Percentiles rank a stretch among this genome's conserved stretches.
Conservation (phyloP, 2,797 vertebrate species). For the Melanotaenia nigrans region DNA sequence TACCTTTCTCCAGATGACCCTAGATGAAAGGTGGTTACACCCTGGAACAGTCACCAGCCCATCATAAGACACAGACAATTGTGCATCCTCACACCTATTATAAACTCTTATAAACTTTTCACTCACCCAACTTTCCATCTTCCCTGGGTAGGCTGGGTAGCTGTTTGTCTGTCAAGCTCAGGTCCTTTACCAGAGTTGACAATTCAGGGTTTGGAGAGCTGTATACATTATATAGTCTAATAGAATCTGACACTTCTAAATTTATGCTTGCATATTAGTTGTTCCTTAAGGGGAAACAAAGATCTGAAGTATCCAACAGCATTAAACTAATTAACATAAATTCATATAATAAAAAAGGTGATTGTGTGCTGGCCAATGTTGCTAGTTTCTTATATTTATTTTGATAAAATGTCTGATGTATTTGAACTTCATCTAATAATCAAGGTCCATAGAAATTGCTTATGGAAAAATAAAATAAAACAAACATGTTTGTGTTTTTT, state of each 20-base stretch:
- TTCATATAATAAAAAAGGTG: neutral
- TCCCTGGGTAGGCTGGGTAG: too few species aligned
- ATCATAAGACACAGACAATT: neutral
- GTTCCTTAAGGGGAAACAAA: conserved; percentile 2
- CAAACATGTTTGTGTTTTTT: too few species aligned
- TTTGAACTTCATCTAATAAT: conserved; percentile 1
- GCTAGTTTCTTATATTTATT: neutral
- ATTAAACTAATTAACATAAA: neutral
- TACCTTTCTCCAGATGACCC: neutral
- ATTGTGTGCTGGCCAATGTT: neutral
- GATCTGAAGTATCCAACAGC: neutral
- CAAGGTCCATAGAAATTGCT: conserved; percentile 9
- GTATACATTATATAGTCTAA: neutral
- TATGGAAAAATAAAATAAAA: neutral
- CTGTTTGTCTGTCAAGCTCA: too few species aligned
- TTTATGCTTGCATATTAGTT: conserved; percentile 7
- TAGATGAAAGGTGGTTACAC: neutral
- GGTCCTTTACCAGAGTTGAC: neutral
- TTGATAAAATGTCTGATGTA: neutral
- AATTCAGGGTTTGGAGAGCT: neutral
- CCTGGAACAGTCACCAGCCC: neutral
- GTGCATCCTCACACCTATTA: neutral
- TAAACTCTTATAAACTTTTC: neutral
- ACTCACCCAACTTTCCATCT: too few species aligned
- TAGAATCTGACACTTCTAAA: conserved; percentile 14